Conservation (phyloP, 2,113 vertebrate species). For the Aramus guarauna region DNA sequence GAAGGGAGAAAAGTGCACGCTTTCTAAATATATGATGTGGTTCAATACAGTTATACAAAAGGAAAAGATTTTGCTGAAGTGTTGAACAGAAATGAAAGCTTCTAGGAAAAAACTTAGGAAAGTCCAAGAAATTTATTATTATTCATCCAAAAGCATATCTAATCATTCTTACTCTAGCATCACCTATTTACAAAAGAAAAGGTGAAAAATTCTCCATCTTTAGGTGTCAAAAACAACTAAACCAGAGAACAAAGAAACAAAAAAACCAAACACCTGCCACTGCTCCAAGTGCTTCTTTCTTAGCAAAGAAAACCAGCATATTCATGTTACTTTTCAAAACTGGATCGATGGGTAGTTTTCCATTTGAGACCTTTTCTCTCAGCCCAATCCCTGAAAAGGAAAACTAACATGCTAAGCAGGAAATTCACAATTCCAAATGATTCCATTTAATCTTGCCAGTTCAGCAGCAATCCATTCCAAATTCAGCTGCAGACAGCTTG, state of each 20-base stretch:
- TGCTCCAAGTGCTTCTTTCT: neutral
- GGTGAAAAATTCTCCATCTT: neutral
- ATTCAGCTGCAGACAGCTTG: neutral
- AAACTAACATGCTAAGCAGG: neutral
- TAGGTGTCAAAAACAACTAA: neutral
- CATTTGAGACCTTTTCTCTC: neutral
- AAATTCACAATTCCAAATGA: slow-evolving; percentile 30
- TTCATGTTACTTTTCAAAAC: neutral
- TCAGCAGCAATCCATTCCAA: slow-evolving; percentile 39
- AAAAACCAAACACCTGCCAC: neutral
- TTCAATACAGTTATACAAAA: neutral
- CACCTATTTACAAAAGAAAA: neutral
- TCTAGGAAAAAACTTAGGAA: neutral
- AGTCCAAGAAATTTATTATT: neutral
- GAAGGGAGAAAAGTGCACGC: neutral
- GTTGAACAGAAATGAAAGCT: neutral
- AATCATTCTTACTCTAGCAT: neutral
- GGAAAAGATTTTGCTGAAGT: neutral
- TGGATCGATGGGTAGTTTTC: neutral
- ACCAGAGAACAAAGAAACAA: neutral
- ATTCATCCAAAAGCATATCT: neutral
- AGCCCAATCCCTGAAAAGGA: neutral
- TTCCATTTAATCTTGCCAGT: slow-evolving; percentile 26
- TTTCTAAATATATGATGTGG: fast-evolving
- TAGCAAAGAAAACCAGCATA: neutral